Base-by-base conservation (phyloP, 2,888 invertebrate species). In the Macaria liturata region DNA sequence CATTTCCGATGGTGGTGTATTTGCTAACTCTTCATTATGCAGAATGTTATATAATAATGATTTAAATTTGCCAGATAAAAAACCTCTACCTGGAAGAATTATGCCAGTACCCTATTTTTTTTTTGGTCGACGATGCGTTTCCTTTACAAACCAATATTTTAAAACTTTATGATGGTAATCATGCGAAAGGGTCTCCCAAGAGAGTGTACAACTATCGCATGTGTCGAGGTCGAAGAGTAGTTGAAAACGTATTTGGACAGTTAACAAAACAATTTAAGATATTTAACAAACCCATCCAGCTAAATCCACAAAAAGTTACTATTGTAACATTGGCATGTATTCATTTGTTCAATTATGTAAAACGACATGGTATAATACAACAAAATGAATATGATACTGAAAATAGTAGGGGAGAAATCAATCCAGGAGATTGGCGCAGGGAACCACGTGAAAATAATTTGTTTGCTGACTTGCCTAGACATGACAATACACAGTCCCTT, bases 211-310 rank as follows among this genome's bases (percentile, higher is more conserved):
- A 54, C 32, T n/a, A 48, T 4, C 3, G 44, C 20, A 8, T 54
- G 3, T 37, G 30, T n/a, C n/a, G 48, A 3, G 54, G 43, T 20
- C n/a, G 54, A 44, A 5, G 9, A n/a, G 9, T 30, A 30, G 43
- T 54, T 31, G 48, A 54, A 31, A 34, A 47, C 37, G 30, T 48
- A 3, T 54, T 54, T 30, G 54, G 54, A n/a, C n/a, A n/a, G n/a
- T n/a, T n/a, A n/a, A n/a, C n/a, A n/a, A n/a, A n/a, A n/a, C n/a
- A n/a, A n/a, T n/a, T n/a, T n/a, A n/a, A n/a, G n/a, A n/a, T n/a
- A n/a, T n/a, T n/a, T n/a, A n/a, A n/a, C n/a, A n/a, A n/a, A n/a
- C n/a, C n/a, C n/a, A n/a, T n/a, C n/a, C n/a, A n/a, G n/a, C n/a
- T n/a, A n/a, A n/a, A n/a, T n/a, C n/a, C n/a, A n/a, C n/a, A n/a